Base-by-base conservation (phyloP, 1,140 invertebrate genomes). In the Drosophila mojavensis region DNA sequence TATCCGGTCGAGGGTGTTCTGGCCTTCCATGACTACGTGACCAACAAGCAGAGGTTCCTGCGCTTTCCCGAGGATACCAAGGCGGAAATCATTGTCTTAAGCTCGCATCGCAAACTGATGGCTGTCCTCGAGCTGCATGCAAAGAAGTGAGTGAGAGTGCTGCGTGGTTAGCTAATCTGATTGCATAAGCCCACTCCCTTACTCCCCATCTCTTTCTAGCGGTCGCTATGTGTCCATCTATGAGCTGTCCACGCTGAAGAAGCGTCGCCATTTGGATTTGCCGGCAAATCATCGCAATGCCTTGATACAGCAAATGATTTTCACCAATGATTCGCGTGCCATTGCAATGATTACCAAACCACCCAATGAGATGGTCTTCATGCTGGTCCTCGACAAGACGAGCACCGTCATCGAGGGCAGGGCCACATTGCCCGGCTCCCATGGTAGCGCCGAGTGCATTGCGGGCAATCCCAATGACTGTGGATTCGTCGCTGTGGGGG, bases 341-440 rank as follows among this genome's bases (percentile, higher is more conserved):
- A 79, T 98, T 20, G 94, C 95, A 4, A 94, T 95, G 1, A 93
- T 97, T 10, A 95, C 95, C 0, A 95, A 95, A 13, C 94, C 94
- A 54, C 95, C 96, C 0, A 96, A 97, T 78, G 97, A 95, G 93
- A 94, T 93, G 13, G 92, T 97, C 79, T 93, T 96, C 3, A 95
- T 95, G 90, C 96, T 96, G 91, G 94, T 95, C 72, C 95, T 96
- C 94, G 96, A 97, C 76, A 97, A 96, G 86, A 94, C 94, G 0
- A 95, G 96, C 91, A 93, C 97, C 0, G 94, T 97, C 73, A 95
- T 95, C 13, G 94, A 94, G 39, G 93, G 94, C 1, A 95, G 95
- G 72, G 93, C 95, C 68, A 93, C 94, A 30, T 94, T 94, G 75
- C 78, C 91, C 0, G 94, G 94, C 33, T 93, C 93, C 15, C 88